Base-by-base conservation (phyloP, 2,797 vertebrate species). In the Rallus crepitans region DNA sequence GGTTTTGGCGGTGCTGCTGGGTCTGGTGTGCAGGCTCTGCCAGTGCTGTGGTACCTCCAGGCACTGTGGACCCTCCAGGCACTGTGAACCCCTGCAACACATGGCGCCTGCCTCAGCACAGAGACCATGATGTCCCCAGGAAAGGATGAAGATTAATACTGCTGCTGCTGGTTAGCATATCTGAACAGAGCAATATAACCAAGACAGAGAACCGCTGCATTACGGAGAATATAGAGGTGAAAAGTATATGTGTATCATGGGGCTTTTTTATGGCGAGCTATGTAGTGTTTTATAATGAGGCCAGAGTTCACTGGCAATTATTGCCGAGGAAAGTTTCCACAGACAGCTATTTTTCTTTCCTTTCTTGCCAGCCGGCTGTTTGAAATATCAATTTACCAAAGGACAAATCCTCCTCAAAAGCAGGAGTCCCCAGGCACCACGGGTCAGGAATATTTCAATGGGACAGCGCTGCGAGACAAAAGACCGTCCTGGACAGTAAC, bases 221-320 rank as follows among this genome's bases (percentile, higher is more conserved):
- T 94, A 48, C 0, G 2, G 71, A 61, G 52, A 87, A 88, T 24
- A 13, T 17, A 59, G 79, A 94, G 92, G 88, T 97, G 93, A 96
- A 96, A 94, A 96, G 87, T 87, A 61, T 71, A 86, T 60, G 63
- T 89, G 86, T 37, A 64, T 77, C 93, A 89, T 3, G 42, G 81
- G 83, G 73, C 45, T 76, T 90, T 93, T 95, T 93, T 69, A 91
- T 73, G 83, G 88, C 92, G 66, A 77, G 57, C 87, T 84, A 85
- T 81, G 94, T 40, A 81, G 88, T 90, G 57, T 94, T 97, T 95
- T 96, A 96, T 97, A 97, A 97, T 93, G 91, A 97, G 96, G 95
- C 89, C 95, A 96, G 96, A 96, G 96, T 95, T 95, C 90, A 12
- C 73, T 78, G 55, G 88, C 48, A 94, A 94, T 97, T 97, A 96